Base-by-base conservation (phyloP, 2,888 invertebrate genomes). In the Drosophila hawaiiensis region DNA sequence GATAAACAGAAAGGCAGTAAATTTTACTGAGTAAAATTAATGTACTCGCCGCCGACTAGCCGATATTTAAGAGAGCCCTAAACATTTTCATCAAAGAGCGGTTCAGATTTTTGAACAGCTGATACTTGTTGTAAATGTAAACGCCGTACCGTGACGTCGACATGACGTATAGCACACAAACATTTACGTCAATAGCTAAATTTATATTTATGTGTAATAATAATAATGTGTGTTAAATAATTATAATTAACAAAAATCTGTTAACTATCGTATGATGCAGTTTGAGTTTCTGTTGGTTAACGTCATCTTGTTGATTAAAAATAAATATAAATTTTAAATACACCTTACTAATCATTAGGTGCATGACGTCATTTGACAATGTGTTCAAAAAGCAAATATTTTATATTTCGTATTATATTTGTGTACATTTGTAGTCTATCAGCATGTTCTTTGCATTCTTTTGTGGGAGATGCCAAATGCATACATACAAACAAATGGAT, bases 61-160 rank as follows among this genome's bases (percentile, higher is more conserved):
- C 4, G 14, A 2, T 5, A 41, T 47, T n/a, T 41, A 52, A 72
- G 67, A 78, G 78, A 72, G 65, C 25, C 2, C 12, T 19, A 12
- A 41, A 16, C 25, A 29, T 19, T 25, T 19, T 9, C 5, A 10
- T 22, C 28, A 31, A 66, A 80, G 79, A 80, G 80, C 28, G 52
- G 12, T 29, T 43, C 29, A 31, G 7, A 25, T 43, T 31, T 12
- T 14, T 28, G 41, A 79, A 80, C 79, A 79, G 79, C 79, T 79
- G 79, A 69, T 67, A 25, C 9, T 59, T 10, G 6, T 50, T 16
- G 41, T 59, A 56, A 60, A 33, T 29, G 50, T 29, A 33, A 55
- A 35, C 52, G 72, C 76, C 78, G 76, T 61, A 75, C 55, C 52
- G 58, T 78, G 67, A 67, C 67, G 78, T 71, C 66, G n/a, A 41